Percentiles rank a stretch among this genome's conserved stretches.
phyloP scores from a whole-genome alignment of 2,888 invertebrate species.

The Heteropelma amictum region DNA sequence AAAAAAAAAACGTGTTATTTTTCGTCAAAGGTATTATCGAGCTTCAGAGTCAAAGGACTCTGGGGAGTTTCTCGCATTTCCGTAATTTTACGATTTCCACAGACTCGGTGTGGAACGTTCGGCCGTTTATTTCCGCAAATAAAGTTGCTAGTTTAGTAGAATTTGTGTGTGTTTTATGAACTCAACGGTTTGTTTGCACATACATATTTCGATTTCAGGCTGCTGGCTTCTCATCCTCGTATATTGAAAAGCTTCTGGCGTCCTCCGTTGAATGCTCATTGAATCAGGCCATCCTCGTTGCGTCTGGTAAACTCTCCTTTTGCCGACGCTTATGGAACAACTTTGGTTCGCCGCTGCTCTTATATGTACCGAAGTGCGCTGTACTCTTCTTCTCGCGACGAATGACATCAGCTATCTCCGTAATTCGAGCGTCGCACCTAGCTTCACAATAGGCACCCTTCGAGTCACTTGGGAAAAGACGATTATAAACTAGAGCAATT shows the following conservation, averaged over 20 bases:
- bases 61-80: background rate
- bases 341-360: background rate
- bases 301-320: background rate
- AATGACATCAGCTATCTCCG: slow-evolving; percentile 56
- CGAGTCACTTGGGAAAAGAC: slow-evolving; percentile 58
- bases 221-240: background rate
- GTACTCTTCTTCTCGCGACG: background rate
- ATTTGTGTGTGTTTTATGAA: background rate
- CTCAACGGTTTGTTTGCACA: background rate
- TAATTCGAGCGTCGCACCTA: slow-evolving; percentile 56
- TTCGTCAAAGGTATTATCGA: background rate
- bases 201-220: background rate
- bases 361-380: background rate
- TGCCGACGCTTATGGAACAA: background rate
- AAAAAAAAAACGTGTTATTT: no score
- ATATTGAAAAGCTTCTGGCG: background rate
- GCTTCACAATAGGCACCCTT: slow-evolving; percentile 57
- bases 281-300: background rate
- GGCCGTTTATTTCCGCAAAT: background rate
- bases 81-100: background rate
- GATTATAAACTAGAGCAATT: slow-evolving; percentile 73
- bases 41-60: no score
- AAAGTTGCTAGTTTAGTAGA: background rate
- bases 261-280: background rate
- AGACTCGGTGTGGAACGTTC: background rate